A percentile compares a stretch with the other conserved stretches of the same genome.
These are phyloP conservation scores for Mastigias papua DNA, from an alignment of 30 jellyfish, hydroid and myxozoan genomes.

Conservation along the genomic window DNA sequence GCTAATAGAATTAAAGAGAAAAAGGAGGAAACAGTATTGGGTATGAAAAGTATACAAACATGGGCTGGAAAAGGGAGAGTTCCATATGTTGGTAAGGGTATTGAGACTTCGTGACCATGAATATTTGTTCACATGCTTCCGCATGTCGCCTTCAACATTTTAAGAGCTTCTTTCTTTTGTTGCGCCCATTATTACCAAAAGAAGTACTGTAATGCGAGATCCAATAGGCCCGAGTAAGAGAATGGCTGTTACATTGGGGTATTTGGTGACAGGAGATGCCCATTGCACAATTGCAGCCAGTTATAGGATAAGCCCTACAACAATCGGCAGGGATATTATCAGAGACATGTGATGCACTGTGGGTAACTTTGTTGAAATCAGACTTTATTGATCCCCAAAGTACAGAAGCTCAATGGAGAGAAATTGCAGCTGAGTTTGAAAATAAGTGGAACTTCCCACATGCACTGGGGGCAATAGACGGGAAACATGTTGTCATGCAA, in stretches of 20 bases:
- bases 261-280: conserved; percentile 37
- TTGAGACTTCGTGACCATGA: too few species aligned
- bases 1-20: background rate
- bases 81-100: conserved; percentile 37
- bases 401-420: too few species aligned
- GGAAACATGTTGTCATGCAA: too few species aligned
- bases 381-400: too few species aligned
- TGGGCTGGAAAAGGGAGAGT: conserved; percentile 34
- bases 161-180: background rate
- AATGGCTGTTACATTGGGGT: conserved; percentile 11
- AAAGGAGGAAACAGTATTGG: conserved; percentile 25
- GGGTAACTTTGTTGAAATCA: too few species aligned
- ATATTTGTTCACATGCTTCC: too few species aligned
- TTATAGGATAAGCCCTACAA: conserved; percentile 4
- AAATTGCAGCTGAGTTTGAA: too few species aligned
- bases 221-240: conserved; percentile 13
- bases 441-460: too few species aligned
- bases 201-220: too few species aligned
- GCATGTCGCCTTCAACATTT: too few species aligned
- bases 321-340: conserved; percentile 41
- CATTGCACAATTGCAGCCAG: conserved; percentile 11
- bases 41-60: conserved; percentile 27
- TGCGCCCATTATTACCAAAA: background rate
- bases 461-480: too few species aligned
- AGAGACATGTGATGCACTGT: too few species aligned